Conservation (phyloP, 2,113 vertebrate species). For the Trachemys scripta region DNA sequence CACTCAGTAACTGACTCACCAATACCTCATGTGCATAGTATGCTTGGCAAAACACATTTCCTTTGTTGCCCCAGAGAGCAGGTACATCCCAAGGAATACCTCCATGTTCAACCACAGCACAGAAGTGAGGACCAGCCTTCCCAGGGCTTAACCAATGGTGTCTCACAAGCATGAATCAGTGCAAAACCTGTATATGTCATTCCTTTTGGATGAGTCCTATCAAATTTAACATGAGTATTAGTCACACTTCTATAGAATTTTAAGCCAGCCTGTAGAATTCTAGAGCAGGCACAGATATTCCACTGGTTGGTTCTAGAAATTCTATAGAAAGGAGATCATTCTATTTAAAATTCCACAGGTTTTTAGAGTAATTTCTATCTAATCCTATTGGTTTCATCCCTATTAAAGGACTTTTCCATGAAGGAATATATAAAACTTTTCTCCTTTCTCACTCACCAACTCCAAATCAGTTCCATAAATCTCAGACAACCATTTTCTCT, state of each 20-base stretch:
- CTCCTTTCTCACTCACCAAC: neutral
- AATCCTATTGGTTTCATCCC: neutral
- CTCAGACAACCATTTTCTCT: neutral
- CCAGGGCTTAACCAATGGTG: neutral
- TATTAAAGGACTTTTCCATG: neutral
- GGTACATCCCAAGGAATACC: neutral
- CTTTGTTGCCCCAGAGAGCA: rapidly evolving
- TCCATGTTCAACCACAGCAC: neutral
- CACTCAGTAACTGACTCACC: neutral
- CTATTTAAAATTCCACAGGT: neutral
- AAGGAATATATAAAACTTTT: neutral
- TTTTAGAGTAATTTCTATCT: neutral
- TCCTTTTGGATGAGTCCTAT: neutral
- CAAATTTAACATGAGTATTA: neutral
- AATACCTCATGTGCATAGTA: neutral
- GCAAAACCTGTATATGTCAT: neutral
- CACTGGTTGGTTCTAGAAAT: neutral
- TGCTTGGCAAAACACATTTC: neutral
- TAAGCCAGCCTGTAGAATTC: neutral
- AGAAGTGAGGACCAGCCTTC: neutral
- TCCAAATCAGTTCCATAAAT: neutral
- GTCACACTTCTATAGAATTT: neutral
- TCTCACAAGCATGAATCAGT: neutral
- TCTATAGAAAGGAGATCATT: neutral
- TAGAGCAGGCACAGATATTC: neutral